phyloP scores from a whole-genome alignment of 2,797 vertebrate genomes.

The Carcharodon carcharias region DNA sequence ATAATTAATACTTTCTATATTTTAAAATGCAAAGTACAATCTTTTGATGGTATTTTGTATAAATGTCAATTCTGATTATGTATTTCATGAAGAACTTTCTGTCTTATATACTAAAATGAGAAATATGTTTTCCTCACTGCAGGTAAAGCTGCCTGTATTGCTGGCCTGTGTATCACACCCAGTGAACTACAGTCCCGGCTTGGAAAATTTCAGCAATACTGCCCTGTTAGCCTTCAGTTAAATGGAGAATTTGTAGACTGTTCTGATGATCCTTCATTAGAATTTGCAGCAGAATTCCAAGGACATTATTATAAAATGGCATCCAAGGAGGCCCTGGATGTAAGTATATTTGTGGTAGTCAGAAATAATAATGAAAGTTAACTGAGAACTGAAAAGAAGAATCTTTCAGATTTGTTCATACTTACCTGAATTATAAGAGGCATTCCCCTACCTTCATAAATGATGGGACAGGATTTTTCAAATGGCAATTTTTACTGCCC shows the following conservation, averaged over 20 bases:
- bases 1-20: no score
- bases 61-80: no score
- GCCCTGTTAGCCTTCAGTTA: conserved; percentile 80
- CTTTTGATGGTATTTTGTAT: no score
- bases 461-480: not conserved
- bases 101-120: no score
- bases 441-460: conserved; percentile 10
- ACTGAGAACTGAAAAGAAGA: not conserved
- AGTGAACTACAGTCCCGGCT: conserved; percentile 66
- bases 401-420: not conserved
- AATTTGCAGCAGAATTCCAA: conserved; percentile 72
- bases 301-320: conserved; percentile 81
- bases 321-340: conserved; percentile 69
- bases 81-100: no score
- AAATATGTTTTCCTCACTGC: conserved; percentile 29
- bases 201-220: conserved; percentile 80
- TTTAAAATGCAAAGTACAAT: no score
- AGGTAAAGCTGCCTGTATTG: conserved; percentile 79
- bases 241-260: conserved; percentile 70
- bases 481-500: not conserved
- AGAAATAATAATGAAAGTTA: not conserved
- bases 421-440: not conserved
- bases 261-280: conserved; percentile 59
- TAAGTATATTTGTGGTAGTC: conserved; percentile 50
- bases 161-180: conserved; percentile 75